A percentile compares a stretch with the other conserved stretches of the same genome.
Evolutionary conservation across 2,113 vertebrate genomes (phyloP).

Genomic region (Danio rerio): GRCz12tu NC_133190.1:47108001-47108500

Average conservation of each 20-base stretch:
- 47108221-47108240: too few species aligned
- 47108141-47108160: background rate
- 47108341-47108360: background rate
- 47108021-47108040: background rate
- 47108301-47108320: too few species aligned
- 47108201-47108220: background rate
- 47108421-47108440: too few species aligned
- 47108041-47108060: background rate
- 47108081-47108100: background rate
- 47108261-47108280: background rate
- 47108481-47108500: too few species aligned
- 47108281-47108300: background rate
- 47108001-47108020: slow-evolving; percentile 6
- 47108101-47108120: background rate
- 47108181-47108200: background rate
- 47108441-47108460: too few species aligned
- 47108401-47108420: too few species aligned
- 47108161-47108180: background rate
- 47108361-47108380: background rate
- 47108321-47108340: too few species aligned
- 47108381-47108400: background rate
- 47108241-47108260: too few species aligned
- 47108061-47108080: background rate
- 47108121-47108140: background rate
- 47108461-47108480: too few species aligned